Base-by-base conservation (phyloP, 2,888 invertebrate species). In the Eurois occulta region DNA sequence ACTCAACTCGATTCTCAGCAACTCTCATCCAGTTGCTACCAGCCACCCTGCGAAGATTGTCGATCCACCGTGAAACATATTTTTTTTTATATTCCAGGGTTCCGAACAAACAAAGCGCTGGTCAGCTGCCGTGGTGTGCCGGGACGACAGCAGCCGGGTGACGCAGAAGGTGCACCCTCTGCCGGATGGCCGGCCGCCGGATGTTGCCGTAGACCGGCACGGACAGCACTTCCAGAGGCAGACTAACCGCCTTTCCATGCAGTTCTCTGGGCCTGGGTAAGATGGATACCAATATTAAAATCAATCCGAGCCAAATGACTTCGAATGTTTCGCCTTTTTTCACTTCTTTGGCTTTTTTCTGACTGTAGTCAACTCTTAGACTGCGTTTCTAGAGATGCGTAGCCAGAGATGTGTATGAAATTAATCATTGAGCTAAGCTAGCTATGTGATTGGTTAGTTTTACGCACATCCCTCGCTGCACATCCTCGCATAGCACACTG, bases 41-140 rank as follows among this genome's bases (percentile, higher is more conserved):
- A 35, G 35, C 35, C 35, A 35, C 35, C 4, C 35, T 35, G 35
- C 35, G 35, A 35, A 35, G 35, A 35, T 35, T 4, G 35, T 35
- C 4, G 2, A 2, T 35, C 35, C 35, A 35, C 35, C 35, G 35
- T 35, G 35, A 35, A 3, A 35, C 35, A 35, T 41, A 10, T 13
- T 10, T 11, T 48, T 16, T 77, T 13, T 38, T 7, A 16, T 89
- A 21, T 90, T 91, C 2, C 90, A 97, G 97, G 94, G 93, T 43
- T 93, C 95, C 68, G 97, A 98, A 77, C 97, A 97, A 88, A 97
- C 97, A 43, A 98, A 98, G 94, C 97, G 98, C 72, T 98, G 98
- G 98, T 98, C 98, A 66, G 98, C 98, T 0, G 98, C 98, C 21
- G 98, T 98, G 38, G 97, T 98, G 64, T 98, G 98, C 87, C 97